phyloP scores from a whole-genome alignment of 2,113 vertebrate genomes.

The Rhea americana region DNA sequence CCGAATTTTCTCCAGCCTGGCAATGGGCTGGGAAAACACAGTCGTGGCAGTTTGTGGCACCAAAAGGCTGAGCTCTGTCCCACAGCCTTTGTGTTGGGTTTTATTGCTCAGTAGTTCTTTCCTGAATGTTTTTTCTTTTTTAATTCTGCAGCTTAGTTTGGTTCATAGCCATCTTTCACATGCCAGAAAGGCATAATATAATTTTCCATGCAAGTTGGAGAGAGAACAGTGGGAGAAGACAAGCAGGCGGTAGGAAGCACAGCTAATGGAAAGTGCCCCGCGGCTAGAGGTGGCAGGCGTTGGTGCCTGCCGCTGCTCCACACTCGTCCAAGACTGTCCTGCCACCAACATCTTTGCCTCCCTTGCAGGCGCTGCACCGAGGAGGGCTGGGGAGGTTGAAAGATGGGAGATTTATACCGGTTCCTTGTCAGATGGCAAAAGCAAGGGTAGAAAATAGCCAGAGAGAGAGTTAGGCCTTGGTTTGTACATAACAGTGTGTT shows the following conservation, averaged over 20 bases:
- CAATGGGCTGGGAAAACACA: conserved; percentile 35
- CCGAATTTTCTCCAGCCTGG: conserved; percentile 25
- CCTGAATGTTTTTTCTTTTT: not conserved
- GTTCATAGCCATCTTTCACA: not conserved
- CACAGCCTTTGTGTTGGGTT: not conserved
- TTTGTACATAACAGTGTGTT: not conserved
- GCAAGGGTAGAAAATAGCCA: not conserved
- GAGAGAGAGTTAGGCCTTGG: not conserved
- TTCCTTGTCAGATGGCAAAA: not conserved
- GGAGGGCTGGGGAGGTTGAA: not conserved
- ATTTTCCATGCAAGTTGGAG: not conserved
- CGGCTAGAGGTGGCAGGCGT: not conserved
- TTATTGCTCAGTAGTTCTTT: conserved; percentile 19
- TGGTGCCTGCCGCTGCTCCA: not conserved
- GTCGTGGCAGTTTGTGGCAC: conserved; percentile 46
- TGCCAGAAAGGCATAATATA: conserved; percentile 7
- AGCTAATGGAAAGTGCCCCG: not conserved
- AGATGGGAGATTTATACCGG: not conserved
- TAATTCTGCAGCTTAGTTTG: not conserved
- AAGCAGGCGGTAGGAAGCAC: not conserved
- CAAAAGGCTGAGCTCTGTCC: not conserved
- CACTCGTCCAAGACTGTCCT: not conserved
- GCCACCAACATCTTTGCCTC: not conserved
- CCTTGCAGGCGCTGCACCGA: not conserved
- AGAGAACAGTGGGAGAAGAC: not conserved